Percentiles rank a stretch among this genome's conserved stretches.
These are phyloP conservation scores for Camponotus fellah DNA, from an alignment of 2,888 invertebrate genomes.

Conservation along the genomic window DNA sequence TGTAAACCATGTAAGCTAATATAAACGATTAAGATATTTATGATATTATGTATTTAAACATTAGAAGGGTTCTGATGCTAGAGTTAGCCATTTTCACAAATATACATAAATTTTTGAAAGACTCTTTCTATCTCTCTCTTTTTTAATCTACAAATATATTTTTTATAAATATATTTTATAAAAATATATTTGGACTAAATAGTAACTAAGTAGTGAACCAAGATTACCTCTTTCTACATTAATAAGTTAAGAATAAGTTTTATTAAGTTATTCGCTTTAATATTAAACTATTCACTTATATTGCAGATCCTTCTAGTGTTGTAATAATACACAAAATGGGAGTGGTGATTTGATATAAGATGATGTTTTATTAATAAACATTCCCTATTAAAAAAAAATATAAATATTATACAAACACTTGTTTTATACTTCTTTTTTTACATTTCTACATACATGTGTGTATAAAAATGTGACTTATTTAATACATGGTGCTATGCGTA, in stretches of 20 bases:
- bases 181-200: neutral
- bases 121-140: neutral
- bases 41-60: conserved; percentile 11
- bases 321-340: neutral
- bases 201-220: neutral
- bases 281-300: conserved; percentile 9
- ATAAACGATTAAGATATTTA: conserved; percentile 3
- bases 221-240: conserved; percentile 29
- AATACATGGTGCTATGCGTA: neutral
- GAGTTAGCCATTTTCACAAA: neutral
- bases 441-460: conserved; percentile 37
- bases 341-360: conserved; percentile 49
- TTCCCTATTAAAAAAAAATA: conserved; percentile 70
- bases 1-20: neutral
- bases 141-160: conserved; percentile 35
- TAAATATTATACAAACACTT: conserved; percentile 64
- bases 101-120: conserved; percentile 7
- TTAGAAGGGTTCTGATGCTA: conserved; percentile 16
- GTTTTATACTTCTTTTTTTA: conserved; percentile 54
- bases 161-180: conserved; percentile 26
- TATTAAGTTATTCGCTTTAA: conserved; percentile 17
- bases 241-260: neutral
- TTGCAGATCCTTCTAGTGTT: conserved; percentile 12
- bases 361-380: conserved; percentile 68
- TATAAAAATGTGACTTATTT: conserved; percentile 44